Evolutionary conservation across 2,113 vertebrate genomes (phyloP).

Genomic region (Ammodytes dubius): DNA sequence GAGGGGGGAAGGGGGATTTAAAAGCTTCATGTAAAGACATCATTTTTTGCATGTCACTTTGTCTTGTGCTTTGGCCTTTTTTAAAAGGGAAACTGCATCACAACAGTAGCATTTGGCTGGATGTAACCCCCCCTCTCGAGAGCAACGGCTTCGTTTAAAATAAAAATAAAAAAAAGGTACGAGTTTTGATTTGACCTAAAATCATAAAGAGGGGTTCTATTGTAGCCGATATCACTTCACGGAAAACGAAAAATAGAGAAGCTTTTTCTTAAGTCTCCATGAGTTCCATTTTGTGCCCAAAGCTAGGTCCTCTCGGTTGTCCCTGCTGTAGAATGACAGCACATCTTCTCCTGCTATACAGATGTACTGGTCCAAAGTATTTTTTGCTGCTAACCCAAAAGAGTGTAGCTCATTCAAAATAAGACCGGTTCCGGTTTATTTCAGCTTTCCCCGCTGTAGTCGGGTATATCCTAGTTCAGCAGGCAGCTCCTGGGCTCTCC

Average conservation of each 20-base stretch:
- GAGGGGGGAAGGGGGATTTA: constrained; percentile 28
- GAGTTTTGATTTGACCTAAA: constrained; percentile 67
- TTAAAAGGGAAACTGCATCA: constrained; percentile 70
- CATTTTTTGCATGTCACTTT: constrained; percentile 73
- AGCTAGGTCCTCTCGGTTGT: constrained; percentile 42
- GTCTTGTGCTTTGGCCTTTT: constrained; percentile 87
- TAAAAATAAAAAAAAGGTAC: constrained; percentile 33
- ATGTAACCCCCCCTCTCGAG: constrained; percentile 44
- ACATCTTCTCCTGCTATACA: constrained; percentile 44
- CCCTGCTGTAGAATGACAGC: constrained; percentile 41
- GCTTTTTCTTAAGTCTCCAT: constrained; percentile 63
- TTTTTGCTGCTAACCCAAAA: constrained; percentile 22
- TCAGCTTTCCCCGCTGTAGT: constrained; percentile 33
- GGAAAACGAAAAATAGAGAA: constrained; percentile 37
- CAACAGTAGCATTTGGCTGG: constrained; percentile 60
- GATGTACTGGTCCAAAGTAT: constrained; percentile 52
- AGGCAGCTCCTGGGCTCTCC: constrained; percentile 32
- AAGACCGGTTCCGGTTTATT: constrained; percentile 36
- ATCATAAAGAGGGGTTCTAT: constrained; percentile 60
- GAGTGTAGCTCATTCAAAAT: constrained; percentile 58
- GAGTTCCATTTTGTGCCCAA: constrained; percentile 53
- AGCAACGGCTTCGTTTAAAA: constrained; percentile 56
- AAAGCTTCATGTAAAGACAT: constrained; percentile 70
- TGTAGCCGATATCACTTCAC: constrained; percentile 61
- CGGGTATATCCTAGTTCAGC: constrained; percentile 15